These are phyloP conservation scores for Neodiprion virginianus DNA, from an alignment of 1,140 invertebrate species.

Conservation along the genomic window DNA sequence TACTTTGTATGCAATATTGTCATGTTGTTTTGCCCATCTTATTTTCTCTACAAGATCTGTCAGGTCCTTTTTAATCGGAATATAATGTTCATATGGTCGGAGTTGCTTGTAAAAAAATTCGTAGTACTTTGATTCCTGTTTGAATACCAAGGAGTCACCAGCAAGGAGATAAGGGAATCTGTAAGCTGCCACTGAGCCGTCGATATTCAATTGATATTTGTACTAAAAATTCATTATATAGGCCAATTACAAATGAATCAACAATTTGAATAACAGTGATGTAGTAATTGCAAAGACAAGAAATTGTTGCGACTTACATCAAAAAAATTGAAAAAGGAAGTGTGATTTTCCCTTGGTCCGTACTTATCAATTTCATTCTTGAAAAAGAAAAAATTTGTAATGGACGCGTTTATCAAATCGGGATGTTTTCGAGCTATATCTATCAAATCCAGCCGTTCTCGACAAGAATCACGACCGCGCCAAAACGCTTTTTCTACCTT, in stretches of 20 bases:
- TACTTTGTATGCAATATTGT: slow-evolving; percentile 76
- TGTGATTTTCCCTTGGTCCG: slow-evolving; percentile 82
- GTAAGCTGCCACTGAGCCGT: slow-evolving; percentile 97
- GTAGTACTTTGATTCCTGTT: slow-evolving; percentile 92
- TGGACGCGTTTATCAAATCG: slow-evolving; percentile 86
- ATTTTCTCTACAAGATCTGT: slow-evolving; percentile 83
- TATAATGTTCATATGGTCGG: slow-evolving; percentile 79
- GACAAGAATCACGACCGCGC: slow-evolving; percentile 89
- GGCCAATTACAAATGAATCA: slow-evolving; percentile 19
- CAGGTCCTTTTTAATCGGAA: slow-evolving; percentile 83
- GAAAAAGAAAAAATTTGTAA: slow-evolving; percentile 98
- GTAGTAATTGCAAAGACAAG: slow-evolving; percentile 12
- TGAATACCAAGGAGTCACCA: slow-evolving; percentile 87
- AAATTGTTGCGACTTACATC: slow-evolving; percentile 70
- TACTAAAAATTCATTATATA: slow-evolving; percentile 72
- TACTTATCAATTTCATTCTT: slow-evolving; percentile 83
- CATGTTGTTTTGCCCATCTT: slow-evolving; percentile 81
- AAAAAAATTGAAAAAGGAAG: slow-evolving; percentile 96
- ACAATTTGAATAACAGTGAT: slow-evolving; percentile 7
- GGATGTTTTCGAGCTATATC: slow-evolving; percentile 79
- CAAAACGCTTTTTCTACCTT: slow-evolving; percentile 86
- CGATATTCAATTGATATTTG: slow-evolving; percentile 94
- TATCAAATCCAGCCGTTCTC: slow-evolving; percentile 83
- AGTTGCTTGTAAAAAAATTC: slow-evolving; percentile 92
- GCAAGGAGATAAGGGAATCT: slow-evolving; percentile 90